Conservation (phyloP, 2,113 vertebrate genomes). For the Hemibagrus wyckioides region DNA sequence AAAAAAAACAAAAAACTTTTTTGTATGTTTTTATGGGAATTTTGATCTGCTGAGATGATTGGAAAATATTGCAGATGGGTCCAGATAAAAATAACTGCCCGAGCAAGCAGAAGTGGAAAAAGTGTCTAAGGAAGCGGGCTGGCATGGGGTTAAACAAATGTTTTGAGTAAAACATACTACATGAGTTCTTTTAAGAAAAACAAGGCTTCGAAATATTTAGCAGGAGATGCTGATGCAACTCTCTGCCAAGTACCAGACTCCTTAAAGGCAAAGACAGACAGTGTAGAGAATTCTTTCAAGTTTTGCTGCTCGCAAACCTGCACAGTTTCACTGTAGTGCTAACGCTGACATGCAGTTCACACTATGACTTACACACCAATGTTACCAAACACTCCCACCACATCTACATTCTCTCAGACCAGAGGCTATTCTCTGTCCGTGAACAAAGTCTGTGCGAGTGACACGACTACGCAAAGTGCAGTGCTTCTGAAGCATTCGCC, state of each 20-base stretch:
- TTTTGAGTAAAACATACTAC: background rate
- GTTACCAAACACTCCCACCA: conserved; percentile 3
- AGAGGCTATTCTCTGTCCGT: conserved; percentile 44
- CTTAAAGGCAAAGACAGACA: conserved; percentile 20
- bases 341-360: conserved; percentile 25
- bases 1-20: background rate
- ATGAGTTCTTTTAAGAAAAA: conserved; percentile 9
- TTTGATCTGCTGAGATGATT: background rate
- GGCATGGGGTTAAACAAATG: background rate
- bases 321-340: conserved; percentile 8
- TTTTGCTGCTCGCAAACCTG: conserved; percentile 1
- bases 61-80: background rate
- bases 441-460: conserved; percentile 62
- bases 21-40: background rate
- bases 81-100: background rate
- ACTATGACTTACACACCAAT: conserved; percentile 28
- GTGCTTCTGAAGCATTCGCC: conserved; percentile 60
- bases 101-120: background rate
- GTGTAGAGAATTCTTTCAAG: conserved; percentile 3
- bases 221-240: conserved; percentile 40
- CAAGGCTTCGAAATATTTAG: conserved; percentile 37
- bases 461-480: conserved; percentile 52
- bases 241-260: conserved; percentile 35
- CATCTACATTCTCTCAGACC: background rate
- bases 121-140: background rate